Conservation (phyloP, 2,113 vertebrate species). For the Noctilio leporinus region DNA sequence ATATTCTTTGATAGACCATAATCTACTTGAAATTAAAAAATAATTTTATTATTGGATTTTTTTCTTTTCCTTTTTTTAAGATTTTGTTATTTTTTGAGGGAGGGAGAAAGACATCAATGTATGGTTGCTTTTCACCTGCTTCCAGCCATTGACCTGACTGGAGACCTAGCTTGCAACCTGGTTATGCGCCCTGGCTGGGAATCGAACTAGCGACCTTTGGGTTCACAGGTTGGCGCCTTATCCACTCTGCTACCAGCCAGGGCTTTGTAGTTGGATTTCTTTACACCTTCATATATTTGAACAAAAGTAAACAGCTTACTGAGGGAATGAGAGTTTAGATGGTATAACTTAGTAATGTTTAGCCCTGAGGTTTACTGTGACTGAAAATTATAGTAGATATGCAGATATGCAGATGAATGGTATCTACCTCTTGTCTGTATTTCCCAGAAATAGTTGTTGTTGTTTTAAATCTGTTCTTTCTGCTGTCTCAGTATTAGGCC, state of each 20-base stretch:
- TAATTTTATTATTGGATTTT: too few species aligned
- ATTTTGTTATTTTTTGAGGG: too few species aligned
- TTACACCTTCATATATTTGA: slow-evolving; percentile 9
- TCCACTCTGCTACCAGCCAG: too few species aligned
- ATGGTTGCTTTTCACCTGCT: too few species aligned
- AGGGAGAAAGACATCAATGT: too few species aligned
- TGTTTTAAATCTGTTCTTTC: slow-evolving; percentile 30
- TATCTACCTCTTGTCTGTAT: background rate
- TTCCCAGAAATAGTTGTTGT: background rate
- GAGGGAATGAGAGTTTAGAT: slow-evolving; percentile 19
- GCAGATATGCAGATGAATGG: background rate
- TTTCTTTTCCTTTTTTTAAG: too few species aligned
- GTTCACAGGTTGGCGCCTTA: too few species aligned
- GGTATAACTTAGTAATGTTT: slow-evolving; percentile 15
- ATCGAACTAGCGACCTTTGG: too few species aligned
- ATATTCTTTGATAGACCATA: background rate
- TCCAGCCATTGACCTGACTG: too few species aligned
- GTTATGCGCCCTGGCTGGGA: too few species aligned
- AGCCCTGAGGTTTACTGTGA: background rate
- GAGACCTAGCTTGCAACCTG: too few species aligned
- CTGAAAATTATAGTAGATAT: background rate
- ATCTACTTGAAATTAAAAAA: background rate
- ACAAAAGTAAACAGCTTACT: background rate
- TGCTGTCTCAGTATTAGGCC: background rate
- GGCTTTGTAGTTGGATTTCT: background rate